Evolutionary conservation across 2,113 vertebrate species (phyloP).

Genomic region (Turdus rufiventris): DNA sequence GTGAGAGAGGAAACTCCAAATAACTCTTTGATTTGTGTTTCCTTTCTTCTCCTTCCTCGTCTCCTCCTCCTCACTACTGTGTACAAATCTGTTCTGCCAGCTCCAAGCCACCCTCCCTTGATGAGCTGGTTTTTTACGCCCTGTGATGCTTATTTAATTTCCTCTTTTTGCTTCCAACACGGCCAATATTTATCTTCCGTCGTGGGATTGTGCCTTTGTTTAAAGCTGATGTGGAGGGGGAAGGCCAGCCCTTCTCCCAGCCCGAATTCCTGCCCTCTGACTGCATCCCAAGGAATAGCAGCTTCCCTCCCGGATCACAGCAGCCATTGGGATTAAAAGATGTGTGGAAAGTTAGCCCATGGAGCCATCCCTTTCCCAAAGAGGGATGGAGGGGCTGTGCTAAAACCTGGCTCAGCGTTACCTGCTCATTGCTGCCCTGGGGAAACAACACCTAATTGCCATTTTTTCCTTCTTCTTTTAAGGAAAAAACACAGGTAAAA

Average conservation of each 20-base stretch:
- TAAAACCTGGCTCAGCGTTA: neutral
- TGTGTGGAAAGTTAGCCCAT: neutral
- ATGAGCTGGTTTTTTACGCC: neutral
- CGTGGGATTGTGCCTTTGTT: neutral
- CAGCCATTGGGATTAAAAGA: neutral
- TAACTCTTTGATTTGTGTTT: constrained; percentile 48
- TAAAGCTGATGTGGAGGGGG: neutral
- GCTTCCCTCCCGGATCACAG: neutral
- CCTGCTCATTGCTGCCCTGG: neutral
- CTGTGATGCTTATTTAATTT: constrained; percentile 38
- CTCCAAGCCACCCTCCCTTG: neutral
- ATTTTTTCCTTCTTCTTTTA: neutral
- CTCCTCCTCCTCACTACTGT: constrained; percentile 61
- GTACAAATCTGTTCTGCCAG: constrained; percentile 39
- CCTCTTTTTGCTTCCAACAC: neutral
- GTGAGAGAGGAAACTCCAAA: constrained; percentile 41
- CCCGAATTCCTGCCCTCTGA: constrained; percentile 26
- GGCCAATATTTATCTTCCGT: constrained; percentile 32
- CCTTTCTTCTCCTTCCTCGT: constrained; percentile 57
- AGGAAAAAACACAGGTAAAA: rapidly evolving
- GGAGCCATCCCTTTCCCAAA: neutral
- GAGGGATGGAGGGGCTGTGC: neutral
- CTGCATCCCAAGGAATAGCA: neutral
- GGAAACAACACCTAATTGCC: neutral
- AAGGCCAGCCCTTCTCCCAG: neutral